Percentiles rank a stretch among this genome's conserved stretches.
These are phyloP conservation scores for Galerucella pusilla DNA, from an alignment of 2,888 invertebrate species.

Conservation along the genomic window DNA sequence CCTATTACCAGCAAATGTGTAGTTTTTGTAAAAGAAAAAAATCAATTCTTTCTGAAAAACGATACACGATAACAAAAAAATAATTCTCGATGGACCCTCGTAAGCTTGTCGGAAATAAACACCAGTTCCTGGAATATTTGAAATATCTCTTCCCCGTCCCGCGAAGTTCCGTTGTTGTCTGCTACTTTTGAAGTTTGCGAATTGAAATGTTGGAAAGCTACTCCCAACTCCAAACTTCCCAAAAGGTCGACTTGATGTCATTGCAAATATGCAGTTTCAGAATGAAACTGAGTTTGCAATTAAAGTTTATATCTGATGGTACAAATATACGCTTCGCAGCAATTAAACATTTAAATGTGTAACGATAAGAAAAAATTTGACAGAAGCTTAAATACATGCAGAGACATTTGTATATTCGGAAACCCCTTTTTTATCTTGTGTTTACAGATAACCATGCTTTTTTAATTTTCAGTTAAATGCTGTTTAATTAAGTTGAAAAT, in stretches of 20 bases:
- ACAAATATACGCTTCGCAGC: constrained; percentile 8
- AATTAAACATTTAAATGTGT: constrained; percentile 13
- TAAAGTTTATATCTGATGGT: constrained; percentile 24
- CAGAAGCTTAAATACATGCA: neutral
- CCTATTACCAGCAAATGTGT: too few relatives aligned
- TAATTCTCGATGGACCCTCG: constrained; percentile 6
- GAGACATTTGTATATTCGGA: too few relatives aligned
- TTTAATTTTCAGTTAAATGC: too few relatives aligned
- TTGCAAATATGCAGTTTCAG: constrained; percentile 20
- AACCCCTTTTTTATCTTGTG: too few relatives aligned
- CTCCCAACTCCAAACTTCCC: constrained; percentile 21
- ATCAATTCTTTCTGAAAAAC: neutral
- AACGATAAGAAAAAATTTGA: constrained; percentile 7
- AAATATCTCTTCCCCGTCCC: constrained; percentile 10
- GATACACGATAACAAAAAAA: constrained; percentile 7
- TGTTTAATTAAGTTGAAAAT: too few relatives aligned
- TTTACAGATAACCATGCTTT: too few relatives aligned
- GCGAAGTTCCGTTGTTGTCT: constrained; percentile 2
- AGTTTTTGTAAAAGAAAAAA: too few relatives aligned
- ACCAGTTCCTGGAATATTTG: constrained; percentile 22
- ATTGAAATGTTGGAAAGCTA: constrained; percentile 24
- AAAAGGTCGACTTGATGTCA: constrained; percentile 27
- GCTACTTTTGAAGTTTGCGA: constrained; percentile 7
- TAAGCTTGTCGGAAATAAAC: constrained; percentile 20
- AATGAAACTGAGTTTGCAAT: constrained; percentile 19